These are phyloP conservation scores for Albula goreensis DNA, from an alignment of 2,113 vertebrate genomes.

Conservation along the genomic window DNA sequence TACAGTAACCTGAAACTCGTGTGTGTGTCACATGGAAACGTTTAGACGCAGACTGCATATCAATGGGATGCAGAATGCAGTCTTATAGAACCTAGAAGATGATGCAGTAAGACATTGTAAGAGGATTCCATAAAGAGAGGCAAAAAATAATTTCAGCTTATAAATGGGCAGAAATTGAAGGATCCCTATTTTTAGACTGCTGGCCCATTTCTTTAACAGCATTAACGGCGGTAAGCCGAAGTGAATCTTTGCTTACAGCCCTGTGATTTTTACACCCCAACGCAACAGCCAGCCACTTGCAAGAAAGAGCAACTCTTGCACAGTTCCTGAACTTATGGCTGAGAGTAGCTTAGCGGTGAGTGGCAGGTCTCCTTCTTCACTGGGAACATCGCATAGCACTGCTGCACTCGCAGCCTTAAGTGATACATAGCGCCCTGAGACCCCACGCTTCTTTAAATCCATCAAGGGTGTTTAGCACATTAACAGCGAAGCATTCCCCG, in stretches of 20 bases:
- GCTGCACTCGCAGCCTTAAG: not conserved
- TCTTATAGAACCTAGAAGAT: not conserved
- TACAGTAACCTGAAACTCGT: not conserved
- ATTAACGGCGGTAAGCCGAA: conserved; percentile 40
- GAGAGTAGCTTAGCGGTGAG: not conserved
- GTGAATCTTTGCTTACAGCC: conserved; percentile 25
- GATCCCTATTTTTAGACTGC: conserved; percentile 50
- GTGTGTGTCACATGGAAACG: not conserved
- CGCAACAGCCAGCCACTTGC: not conserved
- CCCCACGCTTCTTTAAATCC: not conserved
- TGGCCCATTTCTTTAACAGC: conserved; percentile 49
- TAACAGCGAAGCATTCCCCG: not conserved
- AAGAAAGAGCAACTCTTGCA: not conserved
- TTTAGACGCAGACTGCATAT: not conserved
- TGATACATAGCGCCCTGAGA: not conserved
- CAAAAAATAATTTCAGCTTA: conserved; percentile 33
- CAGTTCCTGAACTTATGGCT: not conserved
- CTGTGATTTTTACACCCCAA: conserved; percentile 21
- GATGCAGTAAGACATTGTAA: conserved; percentile 28
- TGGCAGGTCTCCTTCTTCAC: not conserved
- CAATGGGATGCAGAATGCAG: not conserved
- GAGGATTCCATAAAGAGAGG: conserved; percentile 40
- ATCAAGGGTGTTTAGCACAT: not conserved
- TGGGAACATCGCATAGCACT: not conserved
- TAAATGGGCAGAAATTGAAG: conserved; percentile 40